Base-by-base conservation (phyloP, 2,113 vertebrate species). In the Eulacestoma nigropectus region DNA sequence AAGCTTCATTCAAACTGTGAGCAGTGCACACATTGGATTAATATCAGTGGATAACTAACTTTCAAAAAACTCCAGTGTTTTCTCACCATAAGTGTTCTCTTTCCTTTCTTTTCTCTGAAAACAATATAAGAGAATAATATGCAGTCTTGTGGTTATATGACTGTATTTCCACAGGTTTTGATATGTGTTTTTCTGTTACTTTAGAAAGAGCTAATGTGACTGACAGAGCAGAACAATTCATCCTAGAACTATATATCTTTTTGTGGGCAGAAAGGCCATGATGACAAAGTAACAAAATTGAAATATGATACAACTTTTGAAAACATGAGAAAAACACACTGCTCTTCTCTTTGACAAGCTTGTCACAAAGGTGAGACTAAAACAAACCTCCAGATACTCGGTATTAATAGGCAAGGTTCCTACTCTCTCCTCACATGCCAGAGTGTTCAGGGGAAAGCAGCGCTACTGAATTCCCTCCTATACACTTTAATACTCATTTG, bases 201-300 rank as follows among this genome's bases (percentile, higher is more conserved):
- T 73, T 94, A 46, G 37, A 85, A 93, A 95, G 80, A 94, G 16
- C 37, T 96, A 79, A 95, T 37, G 50, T 74, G 89, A 87, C 82
- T 96, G 95, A 95, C 70, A 87, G 74, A 85, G 70, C 77, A 72
- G 84, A 96, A 96, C 81, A 90, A 96, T 91, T 84, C 96, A 93
- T 84, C 49, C 47, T 83, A 63, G 64, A 78, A 74, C 37, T 84
- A 72, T 86, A n/a, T 76, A 91, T 90, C 63, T 94, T 92, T 82
- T 85, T 80, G 79, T 87, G 76, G 65, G 75, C 82, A 95, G 32
- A 94, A 95, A 92, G 30, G 57, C 95, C 95, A 87, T 90, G 49
- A 95, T 65, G 68, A 96, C 53, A 93, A 81, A 92, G 42, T 76
- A 93, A 93, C 64, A 96, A 94, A 74, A 59, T 22, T 87, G 65